Evolutionary conservation across 2,888 invertebrate species (phyloP).

Genomic region (Athalia rosae): DNA sequence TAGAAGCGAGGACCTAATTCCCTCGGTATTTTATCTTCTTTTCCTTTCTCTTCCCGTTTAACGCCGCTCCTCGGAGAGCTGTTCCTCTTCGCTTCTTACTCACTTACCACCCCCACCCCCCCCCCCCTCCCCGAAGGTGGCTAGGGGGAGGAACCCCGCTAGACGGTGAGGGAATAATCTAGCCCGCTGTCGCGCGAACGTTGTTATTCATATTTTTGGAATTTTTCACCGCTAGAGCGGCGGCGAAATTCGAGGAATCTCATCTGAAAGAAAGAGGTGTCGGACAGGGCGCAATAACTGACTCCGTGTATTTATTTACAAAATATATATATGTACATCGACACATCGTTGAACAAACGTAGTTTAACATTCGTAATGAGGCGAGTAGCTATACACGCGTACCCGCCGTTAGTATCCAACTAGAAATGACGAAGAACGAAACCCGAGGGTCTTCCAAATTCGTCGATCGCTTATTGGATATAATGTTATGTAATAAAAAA

Average conservation of each 20-base stretch:
- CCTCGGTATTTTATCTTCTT: constrained; percentile 48
- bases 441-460: background rate
- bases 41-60: constrained; percentile 25
- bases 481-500: constrained; percentile 5
- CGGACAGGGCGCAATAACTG: constrained; percentile 3
- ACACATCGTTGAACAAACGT: constrained; percentile 24
- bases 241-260: background rate
- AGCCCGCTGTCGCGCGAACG: constrained; percentile 17
- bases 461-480: constrained; percentile 54
- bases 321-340: constrained; percentile 40
- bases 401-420: constrained; percentile 57
- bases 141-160: background rate
- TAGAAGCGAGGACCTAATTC: constrained; percentile 49
- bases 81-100: background rate
- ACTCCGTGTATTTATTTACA: constrained; percentile 36
- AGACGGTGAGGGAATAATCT: background rate
- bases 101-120: background rate
- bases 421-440: constrained; percentile 52
- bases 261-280: background rate
- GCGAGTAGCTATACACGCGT: constrained; percentile 49
- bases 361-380: constrained; percentile 4
- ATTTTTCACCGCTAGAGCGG: constrained; percentile 10
- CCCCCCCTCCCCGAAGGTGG: background rate
- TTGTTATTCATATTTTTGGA: constrained; percentile 44
- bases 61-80: background rate